phyloP scores from a whole-genome alignment of 1,140 invertebrate genomes.

The Artemia franciscana region DNA sequence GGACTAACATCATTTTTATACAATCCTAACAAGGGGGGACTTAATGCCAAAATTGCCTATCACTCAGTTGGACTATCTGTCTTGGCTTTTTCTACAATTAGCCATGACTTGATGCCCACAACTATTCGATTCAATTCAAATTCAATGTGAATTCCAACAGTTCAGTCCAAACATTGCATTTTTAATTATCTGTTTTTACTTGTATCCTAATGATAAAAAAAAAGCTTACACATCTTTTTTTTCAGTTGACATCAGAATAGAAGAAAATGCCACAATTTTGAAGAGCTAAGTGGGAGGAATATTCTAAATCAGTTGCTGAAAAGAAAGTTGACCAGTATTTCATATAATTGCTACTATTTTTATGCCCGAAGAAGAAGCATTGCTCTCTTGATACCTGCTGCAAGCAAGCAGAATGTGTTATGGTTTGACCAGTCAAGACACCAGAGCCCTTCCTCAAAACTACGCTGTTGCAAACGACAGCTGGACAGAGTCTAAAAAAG shows the following conservation, averaged over 20 bases:
- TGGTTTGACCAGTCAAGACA: background rate
- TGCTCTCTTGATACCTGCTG: background rate
- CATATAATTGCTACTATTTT: background rate
- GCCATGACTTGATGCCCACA: too few species aligned
- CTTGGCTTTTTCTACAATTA: too few species aligned
- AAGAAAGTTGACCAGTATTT: background rate
- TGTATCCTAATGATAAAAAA: background rate
- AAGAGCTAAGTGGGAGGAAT: background rate
- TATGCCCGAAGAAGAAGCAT: background rate
- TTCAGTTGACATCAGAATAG: too few species aligned
- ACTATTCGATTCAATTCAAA: too few species aligned
- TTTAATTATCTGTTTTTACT: background rate
- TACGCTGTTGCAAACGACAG: background rate
- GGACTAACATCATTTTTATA: background rate
- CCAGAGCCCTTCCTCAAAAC: background rate
- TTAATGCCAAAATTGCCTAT: too few species aligned
- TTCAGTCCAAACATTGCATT: background rate
- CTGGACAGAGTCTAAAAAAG: slow-evolving; percentile 1
- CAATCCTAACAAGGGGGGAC: background rate
- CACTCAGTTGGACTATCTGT: too few species aligned
- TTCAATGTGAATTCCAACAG: background rate
- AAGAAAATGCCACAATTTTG: too few species aligned
- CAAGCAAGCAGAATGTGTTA: background rate
- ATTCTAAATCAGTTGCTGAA: background rate
- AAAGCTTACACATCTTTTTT: background rate